Conservation (phyloP, 2,797 vertebrate species). For the Jordanella pulchra region DNA sequence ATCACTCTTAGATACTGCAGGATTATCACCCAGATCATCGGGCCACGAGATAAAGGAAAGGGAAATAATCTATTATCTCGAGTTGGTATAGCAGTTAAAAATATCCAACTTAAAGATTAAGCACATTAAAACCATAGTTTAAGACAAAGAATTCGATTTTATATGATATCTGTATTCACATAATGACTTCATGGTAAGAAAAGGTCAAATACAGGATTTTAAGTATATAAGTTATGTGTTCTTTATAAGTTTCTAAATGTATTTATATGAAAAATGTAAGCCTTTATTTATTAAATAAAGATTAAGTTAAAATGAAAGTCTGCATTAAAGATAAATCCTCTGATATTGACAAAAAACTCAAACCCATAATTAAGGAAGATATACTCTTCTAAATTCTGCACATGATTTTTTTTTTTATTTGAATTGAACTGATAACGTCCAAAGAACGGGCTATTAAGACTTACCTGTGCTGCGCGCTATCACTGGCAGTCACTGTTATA, state of each 20-base stretch:
- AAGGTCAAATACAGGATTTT: neutral
- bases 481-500: constrained; percentile 93
- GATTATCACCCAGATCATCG: too few relatives aligned
- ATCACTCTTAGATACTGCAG: too few relatives aligned
- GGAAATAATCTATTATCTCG: neutral
- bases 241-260: neutral
- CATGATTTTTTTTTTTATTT: neutral
- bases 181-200: neutral
- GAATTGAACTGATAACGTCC: neutral
- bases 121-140: neutral
- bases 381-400: neutral
- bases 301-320: neutral
- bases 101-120: constrained; percentile 6
- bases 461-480: constrained; percentile 91
- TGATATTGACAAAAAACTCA: neutral
- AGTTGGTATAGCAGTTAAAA: constrained; percentile 5
- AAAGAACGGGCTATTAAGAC: constrained; percentile 14
- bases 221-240: neutral
- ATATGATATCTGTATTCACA: neutral
- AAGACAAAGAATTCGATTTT: neutral
- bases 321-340: neutral
- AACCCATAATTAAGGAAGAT: neutral
- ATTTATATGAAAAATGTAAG: too few relatives aligned
- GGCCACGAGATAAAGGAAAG: neutral
- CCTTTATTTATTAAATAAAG: neutral